Conservation (phyloP, 1,140 invertebrate genomes). For the Ceratosolen solmsi region DNA sequence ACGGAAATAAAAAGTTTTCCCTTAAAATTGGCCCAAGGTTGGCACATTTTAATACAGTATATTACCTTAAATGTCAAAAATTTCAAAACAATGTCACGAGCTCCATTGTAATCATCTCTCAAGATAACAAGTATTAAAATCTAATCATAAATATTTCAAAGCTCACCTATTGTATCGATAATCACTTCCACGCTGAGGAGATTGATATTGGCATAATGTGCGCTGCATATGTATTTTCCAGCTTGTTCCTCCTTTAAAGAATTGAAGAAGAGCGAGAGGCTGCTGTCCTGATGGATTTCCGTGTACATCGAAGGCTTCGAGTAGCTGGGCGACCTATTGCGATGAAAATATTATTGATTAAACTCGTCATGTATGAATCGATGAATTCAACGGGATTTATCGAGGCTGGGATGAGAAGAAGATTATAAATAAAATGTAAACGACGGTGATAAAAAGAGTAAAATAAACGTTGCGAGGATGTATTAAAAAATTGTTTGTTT, state of each 20-base stretch:
- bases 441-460: background rate
- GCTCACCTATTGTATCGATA: slow-evolving; percentile 83
- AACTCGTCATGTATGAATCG: background rate
- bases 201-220: slow-evolving; percentile 82
- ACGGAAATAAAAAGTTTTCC: no score
- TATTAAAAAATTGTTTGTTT: no score
- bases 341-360: slow-evolving; percentile 50
- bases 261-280: slow-evolving; percentile 83
- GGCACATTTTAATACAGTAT: no score
- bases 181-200: slow-evolving; percentile 78
- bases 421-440: no score
- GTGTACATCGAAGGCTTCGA: slow-evolving; percentile 78
- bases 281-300: slow-evolving; percentile 76
- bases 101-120: no score
- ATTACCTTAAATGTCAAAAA: no score
- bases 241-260: slow-evolving; percentile 83
- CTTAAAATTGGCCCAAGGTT: no score
- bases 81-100: no score
- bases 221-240: slow-evolving; percentile 88
- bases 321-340: slow-evolving; percentile 62
- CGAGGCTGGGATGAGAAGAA: no score
- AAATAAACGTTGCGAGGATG: slow-evolving; percentile 23
- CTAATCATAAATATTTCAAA: no score
- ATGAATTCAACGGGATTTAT: no score
- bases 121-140: no score